phyloP scores from a whole-genome alignment of 2,888 invertebrate genomes.

The Alcis repandata region DNA sequence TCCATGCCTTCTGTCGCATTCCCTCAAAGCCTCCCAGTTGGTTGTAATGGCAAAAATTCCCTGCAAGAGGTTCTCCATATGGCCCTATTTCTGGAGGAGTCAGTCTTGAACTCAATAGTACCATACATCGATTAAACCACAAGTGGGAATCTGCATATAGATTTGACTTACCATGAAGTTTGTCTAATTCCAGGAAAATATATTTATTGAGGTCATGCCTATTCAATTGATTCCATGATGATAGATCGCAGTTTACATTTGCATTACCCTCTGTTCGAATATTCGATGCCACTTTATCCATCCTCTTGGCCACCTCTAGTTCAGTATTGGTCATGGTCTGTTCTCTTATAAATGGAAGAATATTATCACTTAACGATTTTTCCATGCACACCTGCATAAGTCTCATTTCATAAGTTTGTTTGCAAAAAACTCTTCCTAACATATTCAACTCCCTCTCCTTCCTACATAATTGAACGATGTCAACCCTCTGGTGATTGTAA shows the following conservation, averaged over 20 bases:
- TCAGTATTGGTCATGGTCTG: constrained; percentile 16
- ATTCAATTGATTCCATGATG: constrained; percentile 6
- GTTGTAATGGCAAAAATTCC: constrained; percentile 13
- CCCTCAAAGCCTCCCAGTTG: constrained; percentile 14
- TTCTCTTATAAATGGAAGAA: constrained; percentile 8
- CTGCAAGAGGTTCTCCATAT: constrained; percentile 8
- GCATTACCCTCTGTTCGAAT: background rate
- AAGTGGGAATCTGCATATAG: constrained; percentile 13
- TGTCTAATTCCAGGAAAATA: constrained; percentile 1
- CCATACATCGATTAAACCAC: constrained; percentile 22
- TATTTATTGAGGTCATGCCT: constrained; percentile 18
- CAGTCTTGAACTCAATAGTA: constrained; percentile 10
- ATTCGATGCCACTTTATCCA: constrained; percentile 10
- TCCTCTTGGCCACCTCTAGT: constrained; percentile 10
- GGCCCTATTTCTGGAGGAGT: constrained; percentile 13
- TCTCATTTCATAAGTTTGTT: constrained; percentile 11
- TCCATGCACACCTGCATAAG: constrained; percentile 16
- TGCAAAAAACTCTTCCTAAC: constrained; percentile 5
- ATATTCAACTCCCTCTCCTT: constrained; percentile 16
- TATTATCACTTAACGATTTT: constrained; percentile 14
- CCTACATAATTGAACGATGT: constrained; percentile 9
- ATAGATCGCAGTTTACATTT: background rate
- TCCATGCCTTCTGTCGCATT: constrained; percentile 26
- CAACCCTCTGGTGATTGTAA: constrained; percentile 12
- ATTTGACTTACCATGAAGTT: constrained; percentile 1